These are phyloP conservation scores for Procambarus clarkii DNA, from an alignment of 1,140 invertebrate genomes.

Conservation along the genomic window DNA sequence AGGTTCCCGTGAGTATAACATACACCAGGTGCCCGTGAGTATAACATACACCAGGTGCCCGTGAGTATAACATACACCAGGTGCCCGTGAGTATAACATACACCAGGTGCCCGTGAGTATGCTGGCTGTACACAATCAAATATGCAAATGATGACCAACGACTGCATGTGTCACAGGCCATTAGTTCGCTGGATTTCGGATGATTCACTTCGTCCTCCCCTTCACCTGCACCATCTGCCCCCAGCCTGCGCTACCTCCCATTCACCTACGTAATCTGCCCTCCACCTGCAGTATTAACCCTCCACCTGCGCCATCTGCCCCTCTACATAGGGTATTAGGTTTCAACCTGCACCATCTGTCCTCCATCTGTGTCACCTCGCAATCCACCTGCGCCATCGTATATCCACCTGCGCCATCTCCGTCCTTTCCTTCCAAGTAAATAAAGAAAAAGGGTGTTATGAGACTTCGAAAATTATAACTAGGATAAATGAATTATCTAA, in stretches of 20 bases:
- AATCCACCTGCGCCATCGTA: background rate
- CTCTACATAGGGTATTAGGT: no score
- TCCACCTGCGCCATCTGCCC: background rate
- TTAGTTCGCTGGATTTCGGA: conserved; percentile 33
- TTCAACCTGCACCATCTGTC: no score
- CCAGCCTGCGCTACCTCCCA: background rate
- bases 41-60: background rate
- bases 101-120: no score
- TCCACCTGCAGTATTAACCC: background rate
- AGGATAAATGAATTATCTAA: no score
- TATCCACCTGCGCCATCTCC: no score
- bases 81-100: no score
- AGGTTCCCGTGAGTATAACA: background rate
- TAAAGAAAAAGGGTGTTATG: no score
- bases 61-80: background rate
- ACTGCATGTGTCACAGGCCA: conserved; percentile 24
- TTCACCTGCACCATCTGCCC: background rate
- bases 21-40: background rate
- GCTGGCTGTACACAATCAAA: background rate
- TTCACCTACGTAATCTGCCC: background rate
- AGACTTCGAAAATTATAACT: no score
- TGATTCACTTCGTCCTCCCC: conserved; percentile 14
- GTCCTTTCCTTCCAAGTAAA: no score
- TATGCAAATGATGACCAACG: background rate
- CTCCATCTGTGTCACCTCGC: no score